Percentiles rank a stretch among this genome's conserved stretches.
These are phyloP conservation scores for Dastarcus helophoroides DNA, from an alignment of 2,888 invertebrate species.

Conservation along the genomic window DNA sequence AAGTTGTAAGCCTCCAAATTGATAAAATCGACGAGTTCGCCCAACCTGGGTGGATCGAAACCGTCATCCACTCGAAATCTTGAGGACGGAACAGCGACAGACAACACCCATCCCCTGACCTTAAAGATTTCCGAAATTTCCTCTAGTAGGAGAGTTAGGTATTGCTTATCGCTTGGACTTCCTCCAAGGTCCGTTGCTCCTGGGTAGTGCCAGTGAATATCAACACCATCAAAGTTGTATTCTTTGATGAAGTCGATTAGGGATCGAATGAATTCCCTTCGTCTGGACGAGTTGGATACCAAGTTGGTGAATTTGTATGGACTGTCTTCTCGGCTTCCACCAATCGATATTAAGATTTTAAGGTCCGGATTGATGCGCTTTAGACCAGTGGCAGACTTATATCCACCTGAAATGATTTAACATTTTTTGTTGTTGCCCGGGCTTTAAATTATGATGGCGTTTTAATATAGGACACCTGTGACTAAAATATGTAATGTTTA, in stretches of 20 bases:
- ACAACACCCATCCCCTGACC: constrained; percentile 42
- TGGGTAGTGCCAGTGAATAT: constrained; percentile 70
- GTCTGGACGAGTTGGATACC: constrained; percentile 43
- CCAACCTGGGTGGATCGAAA: constrained; percentile 49
- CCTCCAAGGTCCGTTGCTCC: constrained; percentile 40
- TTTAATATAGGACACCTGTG: no score
- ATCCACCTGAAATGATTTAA: constrained; percentile 55
- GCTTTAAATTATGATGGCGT: no score
- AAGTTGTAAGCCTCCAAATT: constrained; percentile 57
- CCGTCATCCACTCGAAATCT: constrained; percentile 55
- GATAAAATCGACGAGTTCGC: constrained; percentile 52
- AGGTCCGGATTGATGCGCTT: constrained; percentile 55
- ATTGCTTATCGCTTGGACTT: constrained; percentile 37
- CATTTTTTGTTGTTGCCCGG: no score
- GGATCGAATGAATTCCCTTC: constrained; percentile 51
- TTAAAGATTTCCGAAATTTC: constrained; percentile 50
- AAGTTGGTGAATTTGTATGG: constrained; percentile 52
- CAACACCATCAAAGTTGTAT: constrained; percentile 70
- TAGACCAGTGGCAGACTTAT: constrained; percentile 55
- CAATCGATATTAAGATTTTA: constrained; percentile 61
- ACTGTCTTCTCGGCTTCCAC: constrained; percentile 51
- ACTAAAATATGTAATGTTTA: no score
- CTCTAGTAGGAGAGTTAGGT: constrained; percentile 36
- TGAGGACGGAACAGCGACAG: constrained; percentile 48
- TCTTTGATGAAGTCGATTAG: constrained; percentile 51